Percentiles rank a stretch among this genome's conserved stretches.
phyloP scores from a whole-genome alignment of 2,797 vertebrate species.

The Danionella dracula region DNA sequence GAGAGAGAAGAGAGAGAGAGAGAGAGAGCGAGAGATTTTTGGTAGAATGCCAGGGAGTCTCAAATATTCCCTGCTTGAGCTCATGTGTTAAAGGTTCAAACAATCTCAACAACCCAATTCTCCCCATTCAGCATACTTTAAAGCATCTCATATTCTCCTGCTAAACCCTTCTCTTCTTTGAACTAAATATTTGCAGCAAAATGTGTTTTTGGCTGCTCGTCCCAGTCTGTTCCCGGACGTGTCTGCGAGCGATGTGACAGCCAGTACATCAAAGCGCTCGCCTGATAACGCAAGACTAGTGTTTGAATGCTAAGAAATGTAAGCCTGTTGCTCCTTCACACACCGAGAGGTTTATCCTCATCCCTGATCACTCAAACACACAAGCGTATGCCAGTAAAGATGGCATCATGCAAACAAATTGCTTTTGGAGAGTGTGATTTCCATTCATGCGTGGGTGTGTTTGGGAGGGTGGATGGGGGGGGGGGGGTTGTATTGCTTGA shows the following conservation, averaged over 20 bases:
- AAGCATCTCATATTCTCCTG: background rate
- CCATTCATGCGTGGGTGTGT: conserved; percentile 20
- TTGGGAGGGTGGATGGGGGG: background rate
- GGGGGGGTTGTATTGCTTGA: conserved; percentile 8
- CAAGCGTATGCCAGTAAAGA: conserved; percentile 3
- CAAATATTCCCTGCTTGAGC: background rate
- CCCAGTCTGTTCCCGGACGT: conserved; percentile 9
- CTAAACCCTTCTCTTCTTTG: conserved; percentile 1
- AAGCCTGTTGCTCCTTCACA: background rate
- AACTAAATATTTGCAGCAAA: background rate
- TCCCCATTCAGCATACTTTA: conserved; percentile 7
- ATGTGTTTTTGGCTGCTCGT: conserved; percentile 19
- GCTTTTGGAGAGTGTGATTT: conserved; percentile 22
- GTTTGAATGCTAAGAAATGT: conserved; percentile 7
- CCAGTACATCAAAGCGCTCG: conserved; percentile 3
- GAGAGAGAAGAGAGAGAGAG: background rate
- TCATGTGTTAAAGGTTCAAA: conserved; percentile 13
- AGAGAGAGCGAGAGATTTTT: background rate
- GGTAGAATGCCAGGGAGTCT: conserved; percentile 2
- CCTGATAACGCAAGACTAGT: conserved; percentile 12
- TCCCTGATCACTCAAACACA: conserved; percentile 10
- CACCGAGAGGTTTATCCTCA: background rate
- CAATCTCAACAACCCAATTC: conserved; percentile 7
- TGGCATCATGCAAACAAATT: conserved; percentile 3
- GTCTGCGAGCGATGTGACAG: background rate